phyloP scores from a whole-genome alignment of 2,113 vertebrate species.

The Oryzias woworae region DNA sequence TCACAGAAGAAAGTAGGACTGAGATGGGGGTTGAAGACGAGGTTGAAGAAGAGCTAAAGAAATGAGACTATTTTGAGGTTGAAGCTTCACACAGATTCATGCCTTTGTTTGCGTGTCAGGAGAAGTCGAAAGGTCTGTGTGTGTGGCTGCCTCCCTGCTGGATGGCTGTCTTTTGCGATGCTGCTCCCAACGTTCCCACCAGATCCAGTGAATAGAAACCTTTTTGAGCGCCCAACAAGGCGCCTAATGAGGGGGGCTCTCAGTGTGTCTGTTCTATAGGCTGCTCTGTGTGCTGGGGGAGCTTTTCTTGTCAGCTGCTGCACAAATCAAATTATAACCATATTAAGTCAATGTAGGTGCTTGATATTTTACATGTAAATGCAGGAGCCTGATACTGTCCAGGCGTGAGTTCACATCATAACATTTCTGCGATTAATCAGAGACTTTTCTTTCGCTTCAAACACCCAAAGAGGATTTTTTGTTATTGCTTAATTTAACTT shows the following conservation, averaged over 20 bases:
- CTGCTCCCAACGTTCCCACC: conserved; percentile 54
- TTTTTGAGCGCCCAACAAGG: conserved; percentile 31
- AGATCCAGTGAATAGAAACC: conserved; percentile 48
- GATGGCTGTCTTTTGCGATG: conserved; percentile 34
- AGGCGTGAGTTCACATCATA: too few species aligned
- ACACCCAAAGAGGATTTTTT: too few species aligned
- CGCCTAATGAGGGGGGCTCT: conserved; percentile 57
- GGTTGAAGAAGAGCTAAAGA: not conserved
- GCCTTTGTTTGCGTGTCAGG: conserved; percentile 29
- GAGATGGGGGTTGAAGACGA: not conserved
- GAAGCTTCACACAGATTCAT: conserved; percentile 36
- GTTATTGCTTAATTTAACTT: too few species aligned
- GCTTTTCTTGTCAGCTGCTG: not conserved
- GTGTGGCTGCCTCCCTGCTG: conserved; percentile 14
- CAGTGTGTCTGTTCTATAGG: conserved; percentile 18
- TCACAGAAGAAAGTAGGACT: not conserved
- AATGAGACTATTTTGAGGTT: conserved; percentile 7
- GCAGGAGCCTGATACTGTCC: too few species aligned
- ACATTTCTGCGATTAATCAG: too few species aligned
- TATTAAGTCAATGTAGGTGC: too few species aligned
- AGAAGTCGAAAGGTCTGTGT: conserved; percentile 1
- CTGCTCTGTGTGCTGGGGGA: not conserved
- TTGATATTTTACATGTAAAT: too few species aligned
- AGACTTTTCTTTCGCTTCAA: too few species aligned
- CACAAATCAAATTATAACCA: too few species aligned